A percentile compares a stretch with the other conserved stretches of the same genome.
Conservation (phyloP, 2,888 invertebrate species). For the Ypsolopha sequella region DNA sequence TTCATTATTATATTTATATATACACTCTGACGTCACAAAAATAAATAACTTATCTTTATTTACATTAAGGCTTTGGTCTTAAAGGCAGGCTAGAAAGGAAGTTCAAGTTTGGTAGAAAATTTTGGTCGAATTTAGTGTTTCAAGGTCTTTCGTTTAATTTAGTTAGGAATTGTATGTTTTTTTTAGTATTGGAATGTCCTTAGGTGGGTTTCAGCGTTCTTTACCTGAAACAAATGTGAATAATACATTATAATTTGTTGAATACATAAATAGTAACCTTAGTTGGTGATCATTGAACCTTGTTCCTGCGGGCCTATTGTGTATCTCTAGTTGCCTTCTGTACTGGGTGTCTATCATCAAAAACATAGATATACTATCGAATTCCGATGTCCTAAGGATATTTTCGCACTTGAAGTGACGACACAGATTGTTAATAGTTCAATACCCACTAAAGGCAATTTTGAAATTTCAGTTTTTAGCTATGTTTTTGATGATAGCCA, state of each 20-base stretch:
- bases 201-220: slow-evolving; percentile 18
- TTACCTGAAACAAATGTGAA: slow-evolving; percentile 24
- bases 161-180: slow-evolving; percentile 5
- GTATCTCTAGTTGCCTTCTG: too few species aligned
- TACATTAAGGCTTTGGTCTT: slow-evolving; percentile 12
- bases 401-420: too few species aligned
- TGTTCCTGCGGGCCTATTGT: too few species aligned
- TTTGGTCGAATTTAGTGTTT: slow-evolving; percentile 28
- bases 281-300: too few species aligned
- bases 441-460: too few species aligned
- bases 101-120: slow-evolving; percentile 32
- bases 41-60: slow-evolving; percentile 6
- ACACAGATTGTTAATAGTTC: too few species aligned
- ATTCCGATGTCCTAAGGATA: too few species aligned
- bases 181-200: slow-evolving; percentile 29
- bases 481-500: too few species aligned
- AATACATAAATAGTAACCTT: too few species aligned
- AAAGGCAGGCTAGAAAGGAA: slow-evolving; percentile 10
- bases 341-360: too few species aligned
- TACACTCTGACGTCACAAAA: slow-evolving; percentile 7
- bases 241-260: neutral
- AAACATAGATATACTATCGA: too few species aligned
- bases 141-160: slow-evolving; percentile 10
- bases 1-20: slow-evolving; percentile 10
- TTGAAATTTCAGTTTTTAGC: too few species aligned